Conservation (phyloP, 2,113 vertebrate species). For the Eretmochelys imbricata region DNA sequence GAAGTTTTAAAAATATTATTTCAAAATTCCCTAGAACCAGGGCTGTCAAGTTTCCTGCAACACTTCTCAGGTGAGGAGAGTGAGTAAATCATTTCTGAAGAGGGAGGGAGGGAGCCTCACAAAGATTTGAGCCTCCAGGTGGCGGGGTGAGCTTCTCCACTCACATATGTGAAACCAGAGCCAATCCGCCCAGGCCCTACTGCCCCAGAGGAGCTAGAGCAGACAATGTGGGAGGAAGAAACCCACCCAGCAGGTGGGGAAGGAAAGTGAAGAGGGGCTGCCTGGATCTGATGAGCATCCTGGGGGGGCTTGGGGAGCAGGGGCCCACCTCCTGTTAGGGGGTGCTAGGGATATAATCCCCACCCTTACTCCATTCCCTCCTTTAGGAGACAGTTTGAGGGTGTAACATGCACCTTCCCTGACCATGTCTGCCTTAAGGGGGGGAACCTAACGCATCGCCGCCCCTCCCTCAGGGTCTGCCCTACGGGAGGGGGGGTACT, state of each 20-base stretch:
- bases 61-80: background rate
- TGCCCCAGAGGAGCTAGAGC: background rate
- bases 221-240: background rate
- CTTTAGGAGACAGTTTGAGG: background rate
- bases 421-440: background rate
- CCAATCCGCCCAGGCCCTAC: background rate
- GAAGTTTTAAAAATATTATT: background rate
- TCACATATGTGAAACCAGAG: rapidly evolving
- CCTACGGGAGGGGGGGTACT: too few species aligned
- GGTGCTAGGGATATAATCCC: background rate
- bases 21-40: background rate
- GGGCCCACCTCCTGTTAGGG: too few species aligned
- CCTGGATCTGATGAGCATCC: background rate
- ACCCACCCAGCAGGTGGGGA: background rate
- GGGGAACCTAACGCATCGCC: too few species aligned
- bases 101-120: background rate
- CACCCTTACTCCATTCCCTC: background rate
- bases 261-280: background rate
- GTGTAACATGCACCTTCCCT: background rate
- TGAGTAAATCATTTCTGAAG: background rate
- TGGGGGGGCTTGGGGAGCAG: too few species aligned
- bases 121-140: background rate
- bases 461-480: too few species aligned
- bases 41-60: background rate
- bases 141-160: background rate